Evolutionary conservation across 2,888 invertebrate species (phyloP), one percentile per base, ranked within the genome.

Genomic region (Ischnura elegans): DNA sequence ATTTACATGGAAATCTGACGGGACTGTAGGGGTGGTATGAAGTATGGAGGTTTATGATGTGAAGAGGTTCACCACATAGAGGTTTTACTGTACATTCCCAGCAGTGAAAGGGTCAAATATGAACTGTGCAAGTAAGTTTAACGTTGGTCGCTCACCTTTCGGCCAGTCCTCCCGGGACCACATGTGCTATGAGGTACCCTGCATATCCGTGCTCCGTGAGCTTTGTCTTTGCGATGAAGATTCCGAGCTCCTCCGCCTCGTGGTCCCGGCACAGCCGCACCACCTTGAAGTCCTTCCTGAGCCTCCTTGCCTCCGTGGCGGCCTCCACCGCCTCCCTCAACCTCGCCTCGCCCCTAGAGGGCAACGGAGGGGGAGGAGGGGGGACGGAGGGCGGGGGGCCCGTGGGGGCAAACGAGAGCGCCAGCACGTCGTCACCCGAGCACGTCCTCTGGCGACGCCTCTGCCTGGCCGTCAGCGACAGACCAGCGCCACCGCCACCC

Each of bases 121-220:
- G n/a, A n/a, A n/a, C n/a, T n/a, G n/a, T n/a, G n/a, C n/a, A n/a
- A n/a, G n/a, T n/a, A n/a, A n/a, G n/a, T n/a, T n/a, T n/a, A n/a
- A n/a, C n/a, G n/a, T n/a, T n/a, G n/a, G n/a, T n/a, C 13, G 47
- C 55, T 96, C 95, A 97, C 97, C 97, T 97, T 95, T 97, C 97
- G 42, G 97, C 97, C 94, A 98, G 95, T 94, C 98, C 97, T 93
- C 97, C 97, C 5, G 97, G 97, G 43, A 97, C 97, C 5, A 98
- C 97, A 95, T 97, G 97, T 45, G 97, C 97, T 4, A 98, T 97
- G 94, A 97, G 96, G 95, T 97, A 98, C 29, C 97, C 97, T n/a
- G 96, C 95, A 94, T 96, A 96, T n/a, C 96, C 97, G 95, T 97
- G 94, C 25, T 94, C 94, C 36, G 94, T 93, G 29, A 97, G 96